Base-by-base conservation (phyloP, 2,888 invertebrate genomes). In the Amphipoea lucens region DNA sequence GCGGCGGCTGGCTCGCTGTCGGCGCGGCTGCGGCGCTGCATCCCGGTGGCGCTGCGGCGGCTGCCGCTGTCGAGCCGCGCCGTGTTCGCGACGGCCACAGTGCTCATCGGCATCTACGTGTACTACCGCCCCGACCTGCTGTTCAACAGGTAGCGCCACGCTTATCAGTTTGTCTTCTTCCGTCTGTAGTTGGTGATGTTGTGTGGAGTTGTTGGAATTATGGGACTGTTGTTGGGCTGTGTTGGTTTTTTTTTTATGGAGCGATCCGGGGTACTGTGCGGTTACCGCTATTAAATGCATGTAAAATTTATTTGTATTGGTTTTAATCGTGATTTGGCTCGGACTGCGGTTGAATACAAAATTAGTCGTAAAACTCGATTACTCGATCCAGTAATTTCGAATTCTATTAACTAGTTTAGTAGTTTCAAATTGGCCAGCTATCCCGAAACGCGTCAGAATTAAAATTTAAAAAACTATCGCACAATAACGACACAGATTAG, bases 81-180 rank as follows among this genome's bases (percentile, higher is more conserved):
- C 48, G 84, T 97, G 78, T 94, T 97, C 51, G 97, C 97, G 9
- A 96, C 97, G 23, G 97, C 97, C 67, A 97, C 97, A 0, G 96
- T 97, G 82, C 93, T 97, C 72, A 91, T 97, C 81, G 97, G 97
- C 88, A 96, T 97, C 83, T 97, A 97, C 93, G 97, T 97, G 63
- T 97, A 97, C 95, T 97, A 97, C 94, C 94, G 97, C 60, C 97
- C 97, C 86, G 97, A 97, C 74, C 90, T 96, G 78, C 88, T 94
- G 48, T 91, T 94, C 92, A 88, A 88, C 93, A 96, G 96, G 95
- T 97, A 97, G 96, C 96, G 96, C 86, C 94, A 93, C 91, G 94
- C 93, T 36, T 97, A 95, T 92, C 95, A 93, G 93, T 93, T 97
- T 92, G 96, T 96, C 87, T 88, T 97, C 78, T 96, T 97, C 93